A percentile compares a stretch with the other conserved stretches of the same genome.
These are phyloP conservation scores for Oeneis ivallda DNA, from an alignment of 2,888 invertebrate genomes.

Conservation along the genomic window DNA sequence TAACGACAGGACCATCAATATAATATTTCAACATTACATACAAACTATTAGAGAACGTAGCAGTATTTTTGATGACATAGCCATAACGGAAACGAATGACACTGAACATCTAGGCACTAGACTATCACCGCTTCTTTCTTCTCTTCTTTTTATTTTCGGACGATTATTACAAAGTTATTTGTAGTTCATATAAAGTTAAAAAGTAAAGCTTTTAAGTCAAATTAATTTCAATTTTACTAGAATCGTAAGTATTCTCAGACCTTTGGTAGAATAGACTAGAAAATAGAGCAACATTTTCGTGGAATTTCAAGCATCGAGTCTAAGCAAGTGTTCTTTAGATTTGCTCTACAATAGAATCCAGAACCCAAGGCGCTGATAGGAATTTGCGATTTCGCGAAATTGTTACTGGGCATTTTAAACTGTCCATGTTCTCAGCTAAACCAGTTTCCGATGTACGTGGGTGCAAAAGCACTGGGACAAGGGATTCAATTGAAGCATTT, in stretches of 20 bases:
- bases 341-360: constrained; percentile 28
- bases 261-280: background rate
- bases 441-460: constrained; percentile 58
- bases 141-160: too few relatives aligned
- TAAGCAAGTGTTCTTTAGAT: background rate
- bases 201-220: too few relatives aligned
- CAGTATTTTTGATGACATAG: too few relatives aligned
- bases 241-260: background rate
- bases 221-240: too few relatives aligned
- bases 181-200: too few relatives aligned
- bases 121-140: too few relatives aligned
- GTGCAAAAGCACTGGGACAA: constrained; percentile 47
- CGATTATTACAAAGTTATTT: too few relatives aligned
- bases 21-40: too few relatives aligned
- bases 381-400: constrained; percentile 61
- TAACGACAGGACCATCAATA: too few relatives aligned
- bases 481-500: constrained; percentile 12
- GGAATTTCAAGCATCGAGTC: background rate
- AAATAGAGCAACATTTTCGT: background rate
- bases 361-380: constrained; percentile 51
- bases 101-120: too few relatives aligned
- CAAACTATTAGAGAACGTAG: too few relatives aligned
- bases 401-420: constrained; percentile 47
- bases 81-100: too few relatives aligned
- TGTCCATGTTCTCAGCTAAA: constrained; percentile 50